phyloP scores from a whole-genome alignment of 2,113 vertebrate genomes.

The Poicephalus gulielmi region DNA sequence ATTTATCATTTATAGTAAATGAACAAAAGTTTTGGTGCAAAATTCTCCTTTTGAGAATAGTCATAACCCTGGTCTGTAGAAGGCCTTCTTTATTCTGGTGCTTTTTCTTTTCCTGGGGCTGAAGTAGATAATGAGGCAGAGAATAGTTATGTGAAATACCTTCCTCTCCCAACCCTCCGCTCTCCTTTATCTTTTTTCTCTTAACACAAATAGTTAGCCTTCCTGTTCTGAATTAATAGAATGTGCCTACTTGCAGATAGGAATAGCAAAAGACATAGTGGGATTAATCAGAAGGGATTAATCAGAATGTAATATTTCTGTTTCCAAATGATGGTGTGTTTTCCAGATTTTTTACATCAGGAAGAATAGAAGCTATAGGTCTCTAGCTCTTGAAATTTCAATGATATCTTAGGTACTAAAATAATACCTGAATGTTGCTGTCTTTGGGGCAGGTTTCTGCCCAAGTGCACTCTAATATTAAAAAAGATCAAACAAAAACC shows the following conservation, averaged over 20 bases:
- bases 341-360: not conserved
- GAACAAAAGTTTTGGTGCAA: not conserved
- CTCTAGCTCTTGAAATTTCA: not conserved
- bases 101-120: not conserved
- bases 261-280: not conserved
- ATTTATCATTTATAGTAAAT: not conserved
- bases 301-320: not conserved
- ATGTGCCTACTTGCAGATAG: not conserved
- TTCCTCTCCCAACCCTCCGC: not conserved
- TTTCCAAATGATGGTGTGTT: not conserved
- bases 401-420: not conserved
- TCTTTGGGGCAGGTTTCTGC: not conserved
- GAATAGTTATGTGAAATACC: not conserved
- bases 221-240: not conserved
- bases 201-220: not conserved
- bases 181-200: not conserved
- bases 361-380: not conserved
- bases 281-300: slow-evolving; percentile 7
- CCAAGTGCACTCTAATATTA: not conserved
- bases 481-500: not conserved
- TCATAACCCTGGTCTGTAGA: not conserved
- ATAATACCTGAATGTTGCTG: not conserved
- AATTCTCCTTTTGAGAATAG: not conserved
- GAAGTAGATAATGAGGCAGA: not conserved
- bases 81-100: not conserved